Percentiles rank a stretch among this genome's conserved stretches.
Conservation (phyloP, 2,888 invertebrate species). For the Eristalinus aeneus region DNA sequence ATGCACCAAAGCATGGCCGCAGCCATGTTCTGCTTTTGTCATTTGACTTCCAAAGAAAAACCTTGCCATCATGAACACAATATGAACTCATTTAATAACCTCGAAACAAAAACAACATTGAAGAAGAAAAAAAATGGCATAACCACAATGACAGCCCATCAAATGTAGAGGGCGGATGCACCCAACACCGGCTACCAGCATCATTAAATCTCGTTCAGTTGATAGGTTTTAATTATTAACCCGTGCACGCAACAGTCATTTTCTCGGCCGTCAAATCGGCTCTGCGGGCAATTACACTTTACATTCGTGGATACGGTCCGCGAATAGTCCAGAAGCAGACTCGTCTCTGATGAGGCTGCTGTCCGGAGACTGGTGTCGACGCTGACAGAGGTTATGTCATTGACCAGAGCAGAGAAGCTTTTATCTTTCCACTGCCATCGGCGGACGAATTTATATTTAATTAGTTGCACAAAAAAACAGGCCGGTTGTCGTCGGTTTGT, state of each 20-base stretch:
- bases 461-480: conserved; percentile 9
- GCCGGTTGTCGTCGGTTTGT: not conserved
- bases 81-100: not conserved
- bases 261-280: not conserved
- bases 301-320: not conserved
- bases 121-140: not conserved
- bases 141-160: not conserved
- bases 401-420: not conserved
- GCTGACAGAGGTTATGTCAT: not conserved
- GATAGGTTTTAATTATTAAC: not conserved
- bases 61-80: not conserved
- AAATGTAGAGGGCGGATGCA: not conserved
- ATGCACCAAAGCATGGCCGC: too few relatives aligned
- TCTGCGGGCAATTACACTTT: not conserved
- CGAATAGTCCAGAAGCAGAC: not conserved
- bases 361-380: not conserved
- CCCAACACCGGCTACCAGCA: not conserved
- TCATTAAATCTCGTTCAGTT: not conserved
- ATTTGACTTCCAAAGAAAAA: not conserved
- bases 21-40: too few relatives aligned
- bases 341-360: not conserved
- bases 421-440: not conserved
- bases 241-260: not conserved
- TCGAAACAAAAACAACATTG: not conserved
- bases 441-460: conserved; percentile 7